phyloP scores from a whole-genome alignment of 2,888 invertebrate species.

The Halictus ligatus region DNA sequence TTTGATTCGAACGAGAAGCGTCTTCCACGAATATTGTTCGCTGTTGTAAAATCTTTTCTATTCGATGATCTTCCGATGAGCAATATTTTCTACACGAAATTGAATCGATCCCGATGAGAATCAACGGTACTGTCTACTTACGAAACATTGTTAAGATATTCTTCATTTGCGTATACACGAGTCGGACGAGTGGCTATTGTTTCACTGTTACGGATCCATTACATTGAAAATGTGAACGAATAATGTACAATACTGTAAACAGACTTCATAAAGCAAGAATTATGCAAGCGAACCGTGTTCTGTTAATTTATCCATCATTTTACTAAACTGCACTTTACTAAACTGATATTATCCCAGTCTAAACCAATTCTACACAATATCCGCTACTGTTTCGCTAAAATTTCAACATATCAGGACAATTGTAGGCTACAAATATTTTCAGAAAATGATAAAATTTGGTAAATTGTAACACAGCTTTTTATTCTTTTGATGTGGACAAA shows the following conservation, averaged over 20 bases:
- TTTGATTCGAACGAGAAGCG: conserved; percentile 3
- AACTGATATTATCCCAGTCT: background rate
- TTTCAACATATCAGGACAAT: background rate
- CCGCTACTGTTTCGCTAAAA: background rate
- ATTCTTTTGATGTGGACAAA: too few relatives aligned
- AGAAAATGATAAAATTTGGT: too few relatives aligned
- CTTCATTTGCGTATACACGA: conserved; percentile 14
- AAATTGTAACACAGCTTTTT: too few relatives aligned
- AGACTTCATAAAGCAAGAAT: conserved; percentile 66
- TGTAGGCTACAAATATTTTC: background rate
- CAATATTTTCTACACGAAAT: conserved; percentile 14
- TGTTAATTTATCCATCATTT: conserved; percentile 13
- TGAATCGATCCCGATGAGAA: conserved; percentile 1
- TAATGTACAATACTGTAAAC: conserved; percentile 66
- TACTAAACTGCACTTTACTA: background rate
- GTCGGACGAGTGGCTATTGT: conserved; percentile 31
- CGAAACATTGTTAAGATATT: conserved; percentile 25
- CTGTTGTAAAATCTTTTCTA: background rate
- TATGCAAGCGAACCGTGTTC: conserved; percentile 22
- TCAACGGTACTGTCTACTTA: conserved; percentile 52
- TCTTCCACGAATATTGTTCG: conserved; percentile 36
- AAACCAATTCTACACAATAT: background rate
- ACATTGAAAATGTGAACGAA: conserved; percentile 42
- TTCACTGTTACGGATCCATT: conserved; percentile 41
- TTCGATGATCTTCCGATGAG: conserved; percentile 13